A percentile compares a stretch with the other conserved stretches of the same genome.
Conservation (phyloP, 1,140 invertebrate species). For the Drosophila murphyi region DNA sequence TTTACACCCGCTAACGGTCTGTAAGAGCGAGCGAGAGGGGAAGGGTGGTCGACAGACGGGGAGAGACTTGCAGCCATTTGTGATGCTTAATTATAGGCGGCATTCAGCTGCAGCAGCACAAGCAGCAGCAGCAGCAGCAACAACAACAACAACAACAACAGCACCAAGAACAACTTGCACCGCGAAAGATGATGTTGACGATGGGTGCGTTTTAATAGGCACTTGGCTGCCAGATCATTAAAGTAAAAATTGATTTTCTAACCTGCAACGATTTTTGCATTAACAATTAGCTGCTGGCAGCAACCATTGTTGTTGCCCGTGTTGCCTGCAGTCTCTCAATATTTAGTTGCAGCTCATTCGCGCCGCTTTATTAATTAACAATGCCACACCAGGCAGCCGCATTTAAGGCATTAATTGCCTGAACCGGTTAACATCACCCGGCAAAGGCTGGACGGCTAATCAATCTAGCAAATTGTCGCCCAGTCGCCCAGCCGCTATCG, state of each 20-base stretch:
- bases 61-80: constrained; percentile 37
- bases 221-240: constrained; percentile 78
- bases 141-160: neutral
- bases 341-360: constrained; percentile 35
- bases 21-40: neutral
- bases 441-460: constrained; percentile 65
- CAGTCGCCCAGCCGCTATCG: constrained; percentile 48
- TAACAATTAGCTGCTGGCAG: constrained; percentile 66
- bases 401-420: constrained; percentile 80
- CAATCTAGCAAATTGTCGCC: constrained; percentile 83
- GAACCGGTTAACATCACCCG: constrained; percentile 55
- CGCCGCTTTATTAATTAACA: constrained; percentile 79
- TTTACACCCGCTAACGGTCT: constrained; percentile 46
- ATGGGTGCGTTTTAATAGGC: constrained; percentile 64
- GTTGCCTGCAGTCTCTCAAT: constrained; percentile 2
- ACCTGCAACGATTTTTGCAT: constrained; percentile 83
- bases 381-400: constrained; percentile 78
- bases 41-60: neutral
- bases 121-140: constrained; percentile 9
- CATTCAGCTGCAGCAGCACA: constrained; percentile 11
- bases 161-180: neutral
- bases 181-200: constrained; percentile 3
- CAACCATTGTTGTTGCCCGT: neutral
- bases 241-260: constrained; percentile 84
- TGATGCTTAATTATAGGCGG: constrained; percentile 49